These are phyloP conservation scores for Tor tambroides DNA, from an alignment of 2,113 vertebrate genomes.

Conservation along the genomic window DNA sequence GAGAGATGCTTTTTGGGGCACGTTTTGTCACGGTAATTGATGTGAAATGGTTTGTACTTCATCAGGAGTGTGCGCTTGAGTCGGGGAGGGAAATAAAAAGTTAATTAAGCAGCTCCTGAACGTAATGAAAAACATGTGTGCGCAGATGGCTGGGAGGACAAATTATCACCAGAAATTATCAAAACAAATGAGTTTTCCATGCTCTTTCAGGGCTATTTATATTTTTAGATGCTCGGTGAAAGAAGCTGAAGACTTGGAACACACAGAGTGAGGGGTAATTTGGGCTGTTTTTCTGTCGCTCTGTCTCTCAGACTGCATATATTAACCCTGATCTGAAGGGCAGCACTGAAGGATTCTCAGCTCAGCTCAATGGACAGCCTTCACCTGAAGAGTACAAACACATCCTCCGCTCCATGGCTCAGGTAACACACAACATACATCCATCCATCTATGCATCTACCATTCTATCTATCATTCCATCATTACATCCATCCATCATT, in stretches of 20 bases:
- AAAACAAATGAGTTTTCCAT: slow-evolving; percentile 40
- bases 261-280: neutral
- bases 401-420: slow-evolving; percentile 89
- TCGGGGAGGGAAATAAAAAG: slow-evolving; percentile 26
- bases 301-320: slow-evolving; percentile 24
- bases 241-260: slow-evolving; percentile 5
- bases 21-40: slow-evolving; percentile 33
- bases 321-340: slow-evolving; percentile 76
- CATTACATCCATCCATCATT: neutral
- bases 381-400: slow-evolving; percentile 84
- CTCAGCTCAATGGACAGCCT: slow-evolving; percentile 76
- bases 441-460: neutral
- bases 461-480: too few species aligned
- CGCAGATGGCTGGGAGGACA: slow-evolving; percentile 46
- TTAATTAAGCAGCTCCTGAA: slow-evolving; percentile 43
- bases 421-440: slow-evolving; percentile 74
- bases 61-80: slow-evolving; percentile 18
- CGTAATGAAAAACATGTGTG: slow-evolving; percentile 48
- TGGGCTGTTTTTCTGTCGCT: neutral
- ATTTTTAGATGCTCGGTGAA: slow-evolving; percentile 36
- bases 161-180: slow-evolving; percentile 46
- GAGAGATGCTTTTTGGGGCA: slow-evolving; percentile 22
- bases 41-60: slow-evolving; percentile 27
- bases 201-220: slow-evolving; percentile 38
- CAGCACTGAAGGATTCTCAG: slow-evolving; percentile 66